Evolutionary conservation across 2,113 vertebrate species (phyloP), one percentile per base, ranked within the genome.

Genomic region (Larimichthys crocea): DNA sequence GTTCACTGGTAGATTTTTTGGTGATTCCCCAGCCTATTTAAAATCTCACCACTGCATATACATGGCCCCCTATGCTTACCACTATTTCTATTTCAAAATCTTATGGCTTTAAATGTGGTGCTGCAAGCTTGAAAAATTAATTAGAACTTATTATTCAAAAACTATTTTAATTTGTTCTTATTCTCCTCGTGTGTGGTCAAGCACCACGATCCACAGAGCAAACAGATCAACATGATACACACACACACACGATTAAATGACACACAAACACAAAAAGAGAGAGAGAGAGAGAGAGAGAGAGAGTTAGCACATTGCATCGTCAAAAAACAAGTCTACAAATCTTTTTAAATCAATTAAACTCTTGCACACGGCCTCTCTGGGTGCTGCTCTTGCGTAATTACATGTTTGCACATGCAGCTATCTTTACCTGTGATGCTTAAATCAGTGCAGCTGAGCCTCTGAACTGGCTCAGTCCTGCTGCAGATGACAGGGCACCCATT

Each of bases 401-500:
- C 42, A 31, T 65, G 56, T 49, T 71, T 44, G 12, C 67, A 52
- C 50, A 24, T 74, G 76, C 61, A 67, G 57, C 69, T 61, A 60
- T 87, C 67, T 82, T 57, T 92, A 85, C 86, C 90, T 92, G 92
- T 44, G 60, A 44, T 49, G 79, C 75, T 76, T 65, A 70, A 76
- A 50, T 77, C 52, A 19, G 76, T 71, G 83, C 91, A 94, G 92
- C 91, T 89, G 86, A 93, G 80, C 61, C 68, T 86, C 86, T 90
- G 88, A 93, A 91, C 88, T 88, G 86, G 78, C 85, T 76, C 76
- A 60, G 84, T 69, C 59, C 75, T 62, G 70, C 80, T 83, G 76
- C 57, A 52, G 67, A 80, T 83, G 85, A 94, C 94, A 95, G 92
- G 79, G 85, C 75, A 24, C 87, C 90, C 89, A 94, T 95, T 95